Base-by-base conservation (phyloP, 2,888 invertebrate species). In the Gastracanthus pulcherrimus region DNA sequence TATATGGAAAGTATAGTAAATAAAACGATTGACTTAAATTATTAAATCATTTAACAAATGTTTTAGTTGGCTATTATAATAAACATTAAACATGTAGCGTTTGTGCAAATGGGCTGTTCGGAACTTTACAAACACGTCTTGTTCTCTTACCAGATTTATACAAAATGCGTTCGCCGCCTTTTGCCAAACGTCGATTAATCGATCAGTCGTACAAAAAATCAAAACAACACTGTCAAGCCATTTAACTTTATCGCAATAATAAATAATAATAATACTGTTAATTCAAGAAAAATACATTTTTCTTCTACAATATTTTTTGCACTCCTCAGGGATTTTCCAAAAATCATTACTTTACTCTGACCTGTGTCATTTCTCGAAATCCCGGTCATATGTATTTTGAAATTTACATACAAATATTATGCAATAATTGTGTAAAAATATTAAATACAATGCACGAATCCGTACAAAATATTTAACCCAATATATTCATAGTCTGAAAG, bases 121-220 rank as follows among this genome's bases (percentile, higher is more conserved):
- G 58, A 72, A 58, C 19, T 80, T 48, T 41, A 76, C 38, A 80
- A 16, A 71, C 41, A 34, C 41, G n/a, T 62, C 34, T 55, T 70
- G 51, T 76, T 76, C 72, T 72, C 72, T 72, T 76, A 72, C 36
- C 81, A 72, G 71, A 72, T 81, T 76, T 81, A 72, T 76, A 76
- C 71, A 76, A 76, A 76, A 76, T 67, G 76, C 67, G 60, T 72
- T 74, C 48, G 70, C 51, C 36, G 48, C 41, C 26, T 58, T 78
- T 38, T 58, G 60, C 45, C 62, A 71, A 69, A 55, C 41, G 62
- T 60, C 69, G 58, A 74, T 51, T 16, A 51, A 74, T 69, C 19
- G 55, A 60, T 58, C 66, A 76, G 55, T 76, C 70, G 76, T 75
- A 58, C 23, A 45, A 26, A 72, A 74, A 38, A 31, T 34, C 1